These are phyloP conservation scores for Diabrotica undecimpunctata DNA, from an alignment of 1,140 invertebrate genomes.

Conservation along the genomic window DNA sequence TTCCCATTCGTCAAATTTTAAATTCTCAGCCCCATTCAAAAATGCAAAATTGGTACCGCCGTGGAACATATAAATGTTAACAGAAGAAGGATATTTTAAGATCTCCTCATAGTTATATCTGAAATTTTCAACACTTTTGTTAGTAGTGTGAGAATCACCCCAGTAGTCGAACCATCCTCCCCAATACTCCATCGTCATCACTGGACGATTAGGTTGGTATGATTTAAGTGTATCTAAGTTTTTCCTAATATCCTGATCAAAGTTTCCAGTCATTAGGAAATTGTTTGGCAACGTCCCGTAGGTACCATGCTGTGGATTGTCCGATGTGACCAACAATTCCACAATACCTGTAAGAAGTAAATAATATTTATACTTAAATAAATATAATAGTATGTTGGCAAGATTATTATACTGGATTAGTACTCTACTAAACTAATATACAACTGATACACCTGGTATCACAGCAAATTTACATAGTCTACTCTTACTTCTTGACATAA, in stretches of 20 bases:
- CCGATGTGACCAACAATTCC: slow-evolving; percentile 54
- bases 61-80: slow-evolving; percentile 70
- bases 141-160: slow-evolving; percentile 33
- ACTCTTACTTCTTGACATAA: too few species aligned
- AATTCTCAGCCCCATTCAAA: slow-evolving; percentile 55
- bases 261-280: slow-evolving; percentile 48
- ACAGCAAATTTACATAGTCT: too few species aligned
- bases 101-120: slow-evolving; percentile 26
- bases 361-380: neutral
- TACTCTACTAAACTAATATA: neutral
- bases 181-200: slow-evolving; percentile 58
- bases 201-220: slow-evolving; percentile 54
- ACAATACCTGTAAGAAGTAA: slow-evolving; percentile 37
- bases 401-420: neutral
- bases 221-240: slow-evolving; percentile 46
- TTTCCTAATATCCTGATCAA: slow-evolving; percentile 43
- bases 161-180: slow-evolving; percentile 60
- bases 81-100: slow-evolving; percentile 48
- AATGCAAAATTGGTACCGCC: slow-evolving; percentile 68
- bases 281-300: slow-evolving; percentile 44
- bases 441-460: neutral
- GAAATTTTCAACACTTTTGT: slow-evolving; percentile 16
- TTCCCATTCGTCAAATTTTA: slow-evolving; percentile 6
- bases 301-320: slow-evolving; percentile 45
- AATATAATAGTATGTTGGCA: neutral